Percentiles rank a stretch among this genome's conserved stretches.
These are phyloP conservation scores for Opisthocomus hoazin DNA, from an alignment of 2,113 vertebrate species.

Conservation along the genomic window DNA sequence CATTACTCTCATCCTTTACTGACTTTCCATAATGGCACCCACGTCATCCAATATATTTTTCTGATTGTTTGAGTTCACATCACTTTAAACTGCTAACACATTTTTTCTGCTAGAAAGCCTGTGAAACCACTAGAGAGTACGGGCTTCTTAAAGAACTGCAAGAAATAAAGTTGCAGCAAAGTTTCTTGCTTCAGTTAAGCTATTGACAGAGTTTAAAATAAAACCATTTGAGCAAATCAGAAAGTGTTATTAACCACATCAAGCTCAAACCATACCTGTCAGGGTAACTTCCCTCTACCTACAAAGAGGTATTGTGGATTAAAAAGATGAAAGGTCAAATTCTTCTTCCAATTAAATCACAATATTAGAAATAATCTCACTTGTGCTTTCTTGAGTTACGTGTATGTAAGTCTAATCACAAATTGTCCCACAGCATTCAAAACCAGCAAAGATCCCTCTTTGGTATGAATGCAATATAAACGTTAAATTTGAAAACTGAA, in stretches of 20 bases:
- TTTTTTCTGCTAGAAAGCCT: background rate
- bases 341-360: background rate
- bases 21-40: background rate
- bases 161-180: background rate
- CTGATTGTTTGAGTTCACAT: background rate
- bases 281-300: background rate
- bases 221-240: background rate
- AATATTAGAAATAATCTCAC: background rate
- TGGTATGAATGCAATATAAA: background rate
- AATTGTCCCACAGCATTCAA: background rate
- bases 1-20: background rate
- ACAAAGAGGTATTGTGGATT: background rate
- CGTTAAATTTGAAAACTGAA: background rate
- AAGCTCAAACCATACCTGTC: background rate
- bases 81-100: background rate
- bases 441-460: fast-evolving
- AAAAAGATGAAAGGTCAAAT: background rate
- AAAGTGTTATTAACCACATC: background rate
- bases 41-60: background rate
- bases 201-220: background rate
- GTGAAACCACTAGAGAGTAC: background rate
- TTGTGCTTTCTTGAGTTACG: background rate
- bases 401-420: background rate
- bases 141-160: background rate
- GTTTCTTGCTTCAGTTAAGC: background rate